These are phyloP conservation scores for Trisateles emortualis DNA, from an alignment of 2,888 invertebrate species.

Conservation along the genomic window DNA sequence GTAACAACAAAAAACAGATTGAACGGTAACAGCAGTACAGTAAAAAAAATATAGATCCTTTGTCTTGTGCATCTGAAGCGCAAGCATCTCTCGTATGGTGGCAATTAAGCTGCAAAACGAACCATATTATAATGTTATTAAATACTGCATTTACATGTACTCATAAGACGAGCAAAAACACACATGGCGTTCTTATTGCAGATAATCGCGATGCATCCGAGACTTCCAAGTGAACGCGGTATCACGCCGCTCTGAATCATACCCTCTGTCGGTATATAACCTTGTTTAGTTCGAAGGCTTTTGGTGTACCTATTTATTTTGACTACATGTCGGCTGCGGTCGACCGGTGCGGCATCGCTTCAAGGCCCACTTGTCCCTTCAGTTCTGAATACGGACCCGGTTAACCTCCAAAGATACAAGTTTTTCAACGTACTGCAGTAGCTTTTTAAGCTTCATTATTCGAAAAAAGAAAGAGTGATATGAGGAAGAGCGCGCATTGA, in stretches of 20 bases:
- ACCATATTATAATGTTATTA: slow-evolving; percentile 49
- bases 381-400: slow-evolving; percentile 67
- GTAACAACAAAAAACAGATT: slow-evolving; percentile 54
- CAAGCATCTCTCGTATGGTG: slow-evolving; percentile 22
- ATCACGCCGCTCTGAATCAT: slow-evolving; percentile 60
- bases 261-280: slow-evolving; percentile 54
- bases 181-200: slow-evolving; percentile 53
- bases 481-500: slow-evolving; percentile 61
- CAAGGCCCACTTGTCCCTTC: slow-evolving; percentile 77
- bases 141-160: slow-evolving; percentile 44
- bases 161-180: slow-evolving; percentile 40
- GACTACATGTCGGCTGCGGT: slow-evolving; percentile 65
- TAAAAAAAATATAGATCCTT: slow-evolving; percentile 47
- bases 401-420: slow-evolving; percentile 73
- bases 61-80: slow-evolving; percentile 35
- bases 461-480: slow-evolving; percentile 54
- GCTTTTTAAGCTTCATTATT: slow-evolving; percentile 45
- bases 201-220: slow-evolving; percentile 59
- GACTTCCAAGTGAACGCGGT: slow-evolving; percentile 60
- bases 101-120: slow-evolving; percentile 46
- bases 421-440: slow-evolving; percentile 54
- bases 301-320: slow-evolving; percentile 61
- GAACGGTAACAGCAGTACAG: slow-evolving; percentile 51
- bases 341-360: slow-evolving; percentile 55
- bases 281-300: slow-evolving; percentile 70